Conservation (phyloP, 2,888 invertebrate species). For the Elegia similella region DNA sequence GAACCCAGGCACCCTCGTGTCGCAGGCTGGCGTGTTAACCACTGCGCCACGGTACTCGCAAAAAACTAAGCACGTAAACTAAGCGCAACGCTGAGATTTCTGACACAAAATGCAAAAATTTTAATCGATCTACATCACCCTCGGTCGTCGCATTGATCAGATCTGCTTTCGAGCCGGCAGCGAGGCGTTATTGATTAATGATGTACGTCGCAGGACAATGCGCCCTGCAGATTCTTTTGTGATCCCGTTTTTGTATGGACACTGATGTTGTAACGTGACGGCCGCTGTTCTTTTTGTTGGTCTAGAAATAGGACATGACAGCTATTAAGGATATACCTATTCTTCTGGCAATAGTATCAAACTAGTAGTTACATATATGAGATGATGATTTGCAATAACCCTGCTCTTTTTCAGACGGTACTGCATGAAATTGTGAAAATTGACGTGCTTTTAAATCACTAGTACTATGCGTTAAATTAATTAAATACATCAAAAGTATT, state of each 20-base stretch:
- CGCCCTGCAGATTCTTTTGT: conserved; percentile 77
- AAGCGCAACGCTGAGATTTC: not conserved
- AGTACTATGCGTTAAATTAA: no score
- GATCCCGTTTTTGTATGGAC: conserved; percentile 73
- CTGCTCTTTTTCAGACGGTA: no score
- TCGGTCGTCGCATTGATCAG: conserved; percentile 60
- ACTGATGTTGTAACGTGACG: conserved; percentile 66
- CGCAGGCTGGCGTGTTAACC: no score
- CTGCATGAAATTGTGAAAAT: no score
- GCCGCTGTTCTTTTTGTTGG: conserved; percentile 32
- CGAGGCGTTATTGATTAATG: conserved; percentile 78
- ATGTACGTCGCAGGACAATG: conserved; percentile 64
- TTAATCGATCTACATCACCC: conserved; percentile 55
- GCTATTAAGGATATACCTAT: conserved; percentile 23
- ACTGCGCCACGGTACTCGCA: no score
- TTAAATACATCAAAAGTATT: no score
- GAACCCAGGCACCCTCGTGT: no score
- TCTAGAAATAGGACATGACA: conserved; percentile 21
- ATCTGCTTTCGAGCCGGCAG: conserved; percentile 69
- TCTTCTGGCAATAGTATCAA: no score
- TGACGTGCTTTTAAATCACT: no score
- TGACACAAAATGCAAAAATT: conserved; percentile 48
- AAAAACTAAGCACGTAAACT: no score
- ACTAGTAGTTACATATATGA: no score
- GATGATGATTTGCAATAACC: no score